A percentile compares a stretch with the other conserved stretches of the same genome.
phyloP scores from a whole-genome alignment of 2,888 invertebrate species.

The Acanthosoma haemorrhoidale region DNA sequence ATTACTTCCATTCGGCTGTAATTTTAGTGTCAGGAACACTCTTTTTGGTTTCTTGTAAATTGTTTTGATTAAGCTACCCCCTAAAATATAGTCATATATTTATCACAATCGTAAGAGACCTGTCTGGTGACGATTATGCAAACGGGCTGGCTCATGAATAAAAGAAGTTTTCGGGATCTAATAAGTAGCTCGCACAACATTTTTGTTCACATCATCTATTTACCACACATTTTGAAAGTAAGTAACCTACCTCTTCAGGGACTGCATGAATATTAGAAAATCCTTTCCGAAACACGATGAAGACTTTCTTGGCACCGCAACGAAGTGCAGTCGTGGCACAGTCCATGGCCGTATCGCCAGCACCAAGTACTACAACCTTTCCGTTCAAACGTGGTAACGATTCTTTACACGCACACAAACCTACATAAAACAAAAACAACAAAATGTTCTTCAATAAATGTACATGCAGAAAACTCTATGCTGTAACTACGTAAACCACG shows the following conservation, averaged over 20 bases:
- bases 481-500: too few species aligned
- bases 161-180: too few species aligned
- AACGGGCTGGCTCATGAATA: too few species aligned
- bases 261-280: conserved; percentile 93
- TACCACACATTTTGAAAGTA: background rate
- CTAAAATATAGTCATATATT: too few species aligned
- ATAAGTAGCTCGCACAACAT: too few species aligned
- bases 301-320: conserved; percentile 89
- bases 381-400: conserved; percentile 70
- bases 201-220: background rate
- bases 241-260: conserved; percentile 77
- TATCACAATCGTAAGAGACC: too few species aligned
- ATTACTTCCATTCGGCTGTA: too few species aligned
- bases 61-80: too few species aligned
- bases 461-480: background rate
- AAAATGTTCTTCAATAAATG: background rate
- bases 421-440: conserved; percentile 47
- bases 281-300: conserved; percentile 89
- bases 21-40: too few species aligned
- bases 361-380: conserved; percentile 86
- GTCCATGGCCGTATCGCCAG: conserved; percentile 98
- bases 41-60: too few species aligned
- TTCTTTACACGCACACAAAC: conserved; percentile 73
- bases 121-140: too few species aligned
- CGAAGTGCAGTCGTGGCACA: conserved; percentile 95